These are phyloP conservation scores for Bombus confusus DNA, from an alignment of 1,140 invertebrate species.

Conservation along the genomic window DNA sequence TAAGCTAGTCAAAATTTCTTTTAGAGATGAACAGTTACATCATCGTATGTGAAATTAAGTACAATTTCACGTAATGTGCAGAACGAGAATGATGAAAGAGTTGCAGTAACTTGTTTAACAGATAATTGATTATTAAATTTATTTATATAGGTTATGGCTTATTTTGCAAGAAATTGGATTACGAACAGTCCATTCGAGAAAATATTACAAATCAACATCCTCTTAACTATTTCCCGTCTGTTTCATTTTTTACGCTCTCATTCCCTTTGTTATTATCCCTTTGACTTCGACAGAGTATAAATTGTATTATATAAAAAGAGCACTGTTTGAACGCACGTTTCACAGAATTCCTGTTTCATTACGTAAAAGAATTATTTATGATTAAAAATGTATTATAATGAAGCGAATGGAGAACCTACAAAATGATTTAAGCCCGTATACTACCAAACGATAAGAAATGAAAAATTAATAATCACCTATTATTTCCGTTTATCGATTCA, in stretches of 20 bases:
- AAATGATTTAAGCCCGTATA: not conserved
- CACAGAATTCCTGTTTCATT: not conserved
- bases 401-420: not conserved
- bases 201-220: no score
- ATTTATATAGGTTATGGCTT: not conserved
- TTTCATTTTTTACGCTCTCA: no score
- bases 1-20: not conserved
- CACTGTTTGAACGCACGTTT: not conserved
- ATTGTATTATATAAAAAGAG: not conserved
- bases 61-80: not conserved
- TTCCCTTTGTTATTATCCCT: no score
- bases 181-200: no score
- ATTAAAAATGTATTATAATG: not conserved
- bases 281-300: not conserved
- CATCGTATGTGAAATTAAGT: not conserved
- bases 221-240: no score
- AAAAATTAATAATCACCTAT: not conserved
- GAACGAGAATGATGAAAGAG: not conserved
- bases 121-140: not conserved
- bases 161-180: no score
- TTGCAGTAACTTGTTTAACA: not conserved
- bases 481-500: not conserved
- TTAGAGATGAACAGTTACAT: fast-evolving
- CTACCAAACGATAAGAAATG: not conserved
- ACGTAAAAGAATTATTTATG: not conserved